These are phyloP conservation scores for Drosophila anceps DNA, from an alignment of 2,888 invertebrate genomes.

Conservation along the genomic window DNA sequence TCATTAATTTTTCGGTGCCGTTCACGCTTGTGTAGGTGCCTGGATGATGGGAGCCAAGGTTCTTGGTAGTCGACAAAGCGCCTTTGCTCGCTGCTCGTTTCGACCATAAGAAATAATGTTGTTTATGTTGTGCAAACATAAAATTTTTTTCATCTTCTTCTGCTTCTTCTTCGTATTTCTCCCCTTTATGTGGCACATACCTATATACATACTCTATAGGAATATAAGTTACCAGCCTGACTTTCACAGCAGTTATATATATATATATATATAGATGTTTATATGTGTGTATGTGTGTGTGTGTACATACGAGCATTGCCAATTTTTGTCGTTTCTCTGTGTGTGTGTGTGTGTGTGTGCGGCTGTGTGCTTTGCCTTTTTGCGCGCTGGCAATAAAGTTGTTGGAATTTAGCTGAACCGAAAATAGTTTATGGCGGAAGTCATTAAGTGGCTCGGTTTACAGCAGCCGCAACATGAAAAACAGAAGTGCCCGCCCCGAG, in stretches of 20 bases:
- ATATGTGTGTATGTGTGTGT: constrained; percentile 17
- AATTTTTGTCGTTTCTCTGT: constrained; percentile 71
- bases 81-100: constrained; percentile 43
- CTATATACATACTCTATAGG: constrained; percentile 28
- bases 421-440: constrained; percentile 81
- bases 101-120: constrained; percentile 79
- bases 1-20: constrained; percentile 71
- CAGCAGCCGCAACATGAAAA: constrained; percentile 80
- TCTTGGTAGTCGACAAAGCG: neutral
- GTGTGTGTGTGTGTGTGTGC: constrained; percentile 23
- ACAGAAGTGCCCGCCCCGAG: constrained; percentile 70
- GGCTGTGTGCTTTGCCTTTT: constrained; percentile 44
- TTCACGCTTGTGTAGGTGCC: constrained; percentile 71
- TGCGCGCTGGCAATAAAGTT: constrained; percentile 73
- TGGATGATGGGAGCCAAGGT: constrained; percentile 31
- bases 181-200: constrained; percentile 47
- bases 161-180: constrained; percentile 18
- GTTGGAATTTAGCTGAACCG: constrained; percentile 81
- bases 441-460: constrained; percentile 81
- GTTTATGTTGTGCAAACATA: constrained; percentile 81
- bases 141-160: constrained; percentile 50
- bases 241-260: constrained; percentile 23
- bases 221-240: constrained; percentile 34
- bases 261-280: constrained; percentile 26
- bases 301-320: constrained; percentile 48